Conservation (phyloP, 2,797 vertebrate genomes). For the Gobionotothen gibberifrons region DNA sequence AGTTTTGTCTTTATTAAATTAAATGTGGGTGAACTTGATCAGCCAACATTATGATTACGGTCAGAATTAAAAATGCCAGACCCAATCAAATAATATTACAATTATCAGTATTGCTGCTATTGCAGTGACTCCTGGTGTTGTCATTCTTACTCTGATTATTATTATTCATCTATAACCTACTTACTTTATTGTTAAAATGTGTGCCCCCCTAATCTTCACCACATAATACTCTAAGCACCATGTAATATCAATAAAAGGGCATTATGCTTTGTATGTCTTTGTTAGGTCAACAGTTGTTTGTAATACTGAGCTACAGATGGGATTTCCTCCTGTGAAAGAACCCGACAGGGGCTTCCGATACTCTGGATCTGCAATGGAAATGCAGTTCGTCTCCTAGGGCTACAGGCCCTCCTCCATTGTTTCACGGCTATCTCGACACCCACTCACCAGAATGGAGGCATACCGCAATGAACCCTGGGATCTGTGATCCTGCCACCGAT, state of each 20-base stretch:
- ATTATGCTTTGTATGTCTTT: constrained; percentile 27
- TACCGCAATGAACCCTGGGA: constrained; percentile 79
- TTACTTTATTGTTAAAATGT: not conserved
- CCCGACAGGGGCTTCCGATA: constrained; percentile 53
- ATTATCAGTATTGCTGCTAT: not conserved
- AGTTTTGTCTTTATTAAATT: not conserved
- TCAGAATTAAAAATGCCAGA: not conserved
- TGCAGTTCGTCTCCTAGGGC: constrained; percentile 71
- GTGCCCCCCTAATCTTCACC: not conserved
- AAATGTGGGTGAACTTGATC: not conserved
- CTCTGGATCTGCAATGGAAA: constrained; percentile 77
- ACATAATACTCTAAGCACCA: not conserved
- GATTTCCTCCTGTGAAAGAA: constrained; percentile 57
- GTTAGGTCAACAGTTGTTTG: constrained; percentile 60
- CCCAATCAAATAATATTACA: not conserved
- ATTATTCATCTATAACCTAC: not conserved
- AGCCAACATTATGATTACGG: too few species aligned
- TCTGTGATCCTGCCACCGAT: constrained; percentile 84
- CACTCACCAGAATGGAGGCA: constrained; percentile 81
- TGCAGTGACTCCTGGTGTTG: not conserved
- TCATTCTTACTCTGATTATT: not conserved
- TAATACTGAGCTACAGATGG: constrained; percentile 41
- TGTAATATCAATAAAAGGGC: constrained; percentile 23
- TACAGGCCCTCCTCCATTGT: constrained; percentile 78
- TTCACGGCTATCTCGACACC: constrained; percentile 83